phyloP scores from a whole-genome alignment of 2,888 invertebrate genomes.

The Andrena flavipes region DNA sequence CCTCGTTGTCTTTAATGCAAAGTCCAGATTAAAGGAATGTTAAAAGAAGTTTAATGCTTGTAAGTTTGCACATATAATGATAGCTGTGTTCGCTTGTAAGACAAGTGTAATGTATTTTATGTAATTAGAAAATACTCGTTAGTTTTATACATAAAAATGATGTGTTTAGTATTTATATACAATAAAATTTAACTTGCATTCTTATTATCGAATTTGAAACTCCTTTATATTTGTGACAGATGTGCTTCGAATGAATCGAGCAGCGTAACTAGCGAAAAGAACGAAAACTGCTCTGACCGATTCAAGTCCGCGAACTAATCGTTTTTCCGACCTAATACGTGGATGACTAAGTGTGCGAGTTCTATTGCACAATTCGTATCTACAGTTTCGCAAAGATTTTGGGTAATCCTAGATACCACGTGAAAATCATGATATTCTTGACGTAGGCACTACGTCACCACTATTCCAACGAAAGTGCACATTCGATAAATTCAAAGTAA shows the following conservation, averaged over 20 bases:
- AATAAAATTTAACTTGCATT: slow-evolving; percentile 16
- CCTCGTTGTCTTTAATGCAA: slow-evolving; percentile 24
- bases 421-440: no score
- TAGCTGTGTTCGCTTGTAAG: neutral
- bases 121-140: neutral
- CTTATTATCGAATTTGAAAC: neutral
- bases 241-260: no score
- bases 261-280: no score
- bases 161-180: slow-evolving; percentile 11
- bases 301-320: no score
- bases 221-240: neutral
- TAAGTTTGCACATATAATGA: neutral
- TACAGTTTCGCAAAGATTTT: no score
- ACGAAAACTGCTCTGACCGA: no score
- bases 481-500: neutral
- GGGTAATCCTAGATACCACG: no score
- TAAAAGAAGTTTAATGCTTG: neutral
- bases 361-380: no score
- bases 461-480: neutral
- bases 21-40: neutral
- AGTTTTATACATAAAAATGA: neutral
- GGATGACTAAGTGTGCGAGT: no score
- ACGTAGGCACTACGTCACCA: no score
- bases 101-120: slow-evolving; percentile 1
- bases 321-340: no score